Conservation (phyloP, 1,140 invertebrate species). For the Aphelenchoides fujianensis region DNA sequence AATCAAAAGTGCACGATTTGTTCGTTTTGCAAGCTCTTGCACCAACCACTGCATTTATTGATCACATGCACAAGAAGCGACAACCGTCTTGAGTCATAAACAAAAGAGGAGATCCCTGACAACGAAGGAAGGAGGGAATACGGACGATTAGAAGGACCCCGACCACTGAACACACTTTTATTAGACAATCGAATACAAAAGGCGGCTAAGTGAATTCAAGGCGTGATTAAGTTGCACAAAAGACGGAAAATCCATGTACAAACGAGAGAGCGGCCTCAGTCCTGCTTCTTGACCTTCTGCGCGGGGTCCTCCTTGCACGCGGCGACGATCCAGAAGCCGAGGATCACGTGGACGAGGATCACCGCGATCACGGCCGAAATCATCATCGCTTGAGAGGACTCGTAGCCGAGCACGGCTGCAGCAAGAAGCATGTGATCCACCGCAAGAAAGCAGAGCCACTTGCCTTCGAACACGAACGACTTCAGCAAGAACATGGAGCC, state of each 20-base stretch:
- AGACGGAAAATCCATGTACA: background rate
- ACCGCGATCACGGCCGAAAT: conserved; percentile 43
- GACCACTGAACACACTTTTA: no score
- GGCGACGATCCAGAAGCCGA: conserved; percentile 37
- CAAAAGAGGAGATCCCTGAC: no score
- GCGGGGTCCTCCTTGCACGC: conserved; percentile 30
- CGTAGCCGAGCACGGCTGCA: conserved; percentile 39
- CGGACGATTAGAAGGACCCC: no score
- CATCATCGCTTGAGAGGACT: conserved; percentile 41
- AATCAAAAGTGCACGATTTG: background rate
- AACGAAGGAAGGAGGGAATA: no score
- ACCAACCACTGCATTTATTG: background rate
- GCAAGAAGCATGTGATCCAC: background rate
- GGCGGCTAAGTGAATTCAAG: background rate
- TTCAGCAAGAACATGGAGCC: conserved; percentile 49
- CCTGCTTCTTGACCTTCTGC: conserved; percentile 14
- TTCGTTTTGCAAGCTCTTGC: background rate
- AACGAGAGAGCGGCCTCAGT: conserved; percentile 10
- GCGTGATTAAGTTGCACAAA: conserved; percentile 5
- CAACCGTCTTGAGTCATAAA: no score
- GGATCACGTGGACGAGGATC: conserved; percentile 43
- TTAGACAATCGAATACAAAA: no score
- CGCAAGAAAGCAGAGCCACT: background rate
- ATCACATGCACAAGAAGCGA: background rate
- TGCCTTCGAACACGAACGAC: conserved; percentile 40